Percentiles rank a stretch among this genome's conserved stretches.
Evolutionary conservation across 2,113 vertebrate species (phyloP).

Genomic region (Rostratula benghalensis): DNA sequence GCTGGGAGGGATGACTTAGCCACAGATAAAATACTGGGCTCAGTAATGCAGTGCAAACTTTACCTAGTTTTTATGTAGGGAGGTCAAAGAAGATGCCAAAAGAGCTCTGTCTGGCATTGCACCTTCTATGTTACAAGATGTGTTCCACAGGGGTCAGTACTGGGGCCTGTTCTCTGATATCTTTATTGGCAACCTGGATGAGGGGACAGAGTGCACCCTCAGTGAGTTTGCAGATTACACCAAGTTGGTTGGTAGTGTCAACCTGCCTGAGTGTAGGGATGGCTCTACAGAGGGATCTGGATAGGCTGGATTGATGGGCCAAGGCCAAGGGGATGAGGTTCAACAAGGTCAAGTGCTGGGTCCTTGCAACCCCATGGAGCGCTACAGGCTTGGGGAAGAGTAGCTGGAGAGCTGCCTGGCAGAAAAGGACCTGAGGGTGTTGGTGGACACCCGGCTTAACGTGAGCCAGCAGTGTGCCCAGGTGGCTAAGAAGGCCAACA

Average conservation of each 20-base stretch:
- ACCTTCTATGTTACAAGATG: neutral
- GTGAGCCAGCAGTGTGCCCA: neutral
- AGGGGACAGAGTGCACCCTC: neutral
- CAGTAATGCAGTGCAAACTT: rapidly evolving
- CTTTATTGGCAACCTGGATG: neutral
- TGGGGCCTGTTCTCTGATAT: neutral
- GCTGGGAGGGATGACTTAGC: neutral
- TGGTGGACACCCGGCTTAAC: neutral
- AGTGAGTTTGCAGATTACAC: neutral
- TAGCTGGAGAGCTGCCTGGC: neutral
- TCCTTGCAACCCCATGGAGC: neutral
- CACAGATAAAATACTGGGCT: neutral
- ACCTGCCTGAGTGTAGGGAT: neutral
- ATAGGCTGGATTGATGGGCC: neutral
- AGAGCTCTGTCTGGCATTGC: neutral
- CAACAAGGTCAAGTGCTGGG: neutral
- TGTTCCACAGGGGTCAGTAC: neutral
- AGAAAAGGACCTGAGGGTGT: neutral
- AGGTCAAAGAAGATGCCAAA: neutral
- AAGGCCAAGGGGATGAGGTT: neutral
- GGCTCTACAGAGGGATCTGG: neutral
- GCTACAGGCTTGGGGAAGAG: neutral
- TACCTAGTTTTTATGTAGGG: neutral
- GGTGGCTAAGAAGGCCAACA: neutral
- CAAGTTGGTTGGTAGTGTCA: neutral